phyloP scores from a whole-genome alignment of 2,113 vertebrate genomes.

The Acrocephalus kingi region DNA sequence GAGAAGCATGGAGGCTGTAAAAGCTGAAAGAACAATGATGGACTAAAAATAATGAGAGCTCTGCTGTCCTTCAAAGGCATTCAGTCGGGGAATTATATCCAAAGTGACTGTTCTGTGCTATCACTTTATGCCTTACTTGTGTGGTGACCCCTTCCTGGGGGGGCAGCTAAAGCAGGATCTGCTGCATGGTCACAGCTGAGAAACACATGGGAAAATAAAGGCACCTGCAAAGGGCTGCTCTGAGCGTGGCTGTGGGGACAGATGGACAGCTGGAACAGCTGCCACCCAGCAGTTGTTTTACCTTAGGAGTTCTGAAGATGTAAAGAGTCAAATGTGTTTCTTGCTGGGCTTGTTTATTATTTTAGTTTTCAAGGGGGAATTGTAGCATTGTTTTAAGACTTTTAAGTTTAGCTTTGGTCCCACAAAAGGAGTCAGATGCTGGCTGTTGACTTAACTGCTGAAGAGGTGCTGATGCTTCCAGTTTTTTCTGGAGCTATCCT shows the following conservation, averaged over 20 bases:
- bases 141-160: neutral
- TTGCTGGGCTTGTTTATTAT: slow-evolving; percentile 31
- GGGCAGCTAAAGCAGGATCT: neutral
- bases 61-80: neutral
- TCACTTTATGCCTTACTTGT: neutral
- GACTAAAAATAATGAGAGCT: neutral
- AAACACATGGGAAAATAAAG: neutral
- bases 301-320: neutral
- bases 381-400: neutral
- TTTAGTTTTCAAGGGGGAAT: neutral
- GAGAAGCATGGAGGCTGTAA: neutral
- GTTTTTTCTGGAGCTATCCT: neutral
- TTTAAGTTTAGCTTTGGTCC: neutral
- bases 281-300: neutral
- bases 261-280: neutral
- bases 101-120: neutral
- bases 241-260: neutral
- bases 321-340: neutral
- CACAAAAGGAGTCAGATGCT: neutral
- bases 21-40: neutral
- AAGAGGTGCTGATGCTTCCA: neutral
- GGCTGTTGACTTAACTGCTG: neutral
- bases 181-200: neutral
- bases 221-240: neutral
- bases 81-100: neutral